Evolutionary conservation across 2,797 vertebrate species (phyloP).

Genomic region (Sebastes taczanowskii): DNA sequence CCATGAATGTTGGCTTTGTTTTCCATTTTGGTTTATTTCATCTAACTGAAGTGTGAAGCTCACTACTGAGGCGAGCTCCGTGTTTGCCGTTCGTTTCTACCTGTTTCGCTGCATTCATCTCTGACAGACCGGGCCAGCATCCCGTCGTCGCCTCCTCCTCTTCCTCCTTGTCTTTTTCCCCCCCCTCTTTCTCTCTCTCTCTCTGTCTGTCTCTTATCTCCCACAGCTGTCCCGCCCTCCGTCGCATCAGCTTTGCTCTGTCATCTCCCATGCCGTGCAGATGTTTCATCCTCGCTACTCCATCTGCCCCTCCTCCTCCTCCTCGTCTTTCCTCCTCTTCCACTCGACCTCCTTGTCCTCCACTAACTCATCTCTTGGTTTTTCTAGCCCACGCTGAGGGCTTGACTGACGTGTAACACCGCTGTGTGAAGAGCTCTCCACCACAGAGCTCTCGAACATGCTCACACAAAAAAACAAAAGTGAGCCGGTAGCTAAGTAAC

Average conservation of each 20-base stretch:
- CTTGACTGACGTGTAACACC: constrained; percentile 31
- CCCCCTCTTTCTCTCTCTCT: background rate
- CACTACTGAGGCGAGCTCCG: background rate
- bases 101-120: background rate
- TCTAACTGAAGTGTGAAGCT: background rate
- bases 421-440: constrained; percentile 18
- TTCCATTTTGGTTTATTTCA: constrained; percentile 2
- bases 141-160: background rate
- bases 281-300: constrained; percentile 41
- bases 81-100: background rate
- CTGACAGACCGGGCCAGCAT: background rate
- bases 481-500: background rate
- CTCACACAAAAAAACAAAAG: background rate
- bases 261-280: constrained; percentile 29
- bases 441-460: background rate
- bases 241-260: constrained; percentile 37
- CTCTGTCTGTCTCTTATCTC: constrained; percentile 15
- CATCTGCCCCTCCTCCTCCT: constrained; percentile 1
- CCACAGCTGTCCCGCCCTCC: constrained; percentile 23
- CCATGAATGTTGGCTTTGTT: background rate
- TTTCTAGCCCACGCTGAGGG: constrained; percentile 16
- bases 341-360: constrained; percentile 30
- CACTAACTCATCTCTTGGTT: constrained; percentile 15
- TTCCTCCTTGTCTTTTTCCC: background rate
- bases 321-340: constrained; percentile 2